Evolutionary conservation across 2,113 vertebrate genomes (phyloP).

Genomic region (Toxotes jaculatrix): DNA sequence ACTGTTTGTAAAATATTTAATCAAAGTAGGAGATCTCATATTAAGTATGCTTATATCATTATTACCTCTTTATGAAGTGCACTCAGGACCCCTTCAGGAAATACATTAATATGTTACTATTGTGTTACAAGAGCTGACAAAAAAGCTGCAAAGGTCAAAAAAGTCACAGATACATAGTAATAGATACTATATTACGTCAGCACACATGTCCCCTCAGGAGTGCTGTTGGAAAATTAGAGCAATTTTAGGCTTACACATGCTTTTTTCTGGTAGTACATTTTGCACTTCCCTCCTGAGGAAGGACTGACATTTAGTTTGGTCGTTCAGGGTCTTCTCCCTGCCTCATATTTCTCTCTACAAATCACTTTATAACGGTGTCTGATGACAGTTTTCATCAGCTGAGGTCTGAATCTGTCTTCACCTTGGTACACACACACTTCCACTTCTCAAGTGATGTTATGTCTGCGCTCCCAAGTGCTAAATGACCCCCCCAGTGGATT

Average conservation of each 20-base stretch:
- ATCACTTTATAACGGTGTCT: constrained; percentile 45
- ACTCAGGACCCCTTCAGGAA: neutral
- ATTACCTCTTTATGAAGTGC: neutral
- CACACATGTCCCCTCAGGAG: neutral
- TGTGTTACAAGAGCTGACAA: neutral
- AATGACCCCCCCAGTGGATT: constrained; percentile 58
- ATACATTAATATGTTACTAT: neutral
- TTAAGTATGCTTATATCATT: neutral
- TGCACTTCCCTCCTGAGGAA: neutral
- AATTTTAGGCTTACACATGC: constrained; percentile 25
- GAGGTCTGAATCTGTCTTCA: constrained; percentile 43
- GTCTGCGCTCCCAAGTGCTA: constrained; percentile 51
- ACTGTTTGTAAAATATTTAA: too few species aligned
- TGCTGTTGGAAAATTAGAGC: constrained; percentile 19
- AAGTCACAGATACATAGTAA: neutral
- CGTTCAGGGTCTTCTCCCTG: neutral
- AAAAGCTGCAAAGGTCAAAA: neutral
- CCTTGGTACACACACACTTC: constrained; percentile 54
- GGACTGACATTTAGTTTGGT: constrained; percentile 35
- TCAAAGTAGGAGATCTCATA: too few species aligned
- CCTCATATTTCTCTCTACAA: constrained; percentile 48
- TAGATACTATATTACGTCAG: neutral
- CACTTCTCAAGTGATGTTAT: constrained; percentile 64
- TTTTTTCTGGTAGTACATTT: neutral
- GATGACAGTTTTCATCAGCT: constrained; percentile 65